Evolutionary conservation across 2,113 vertebrate genomes (phyloP), one percentile per base, ranked within the genome.

Genomic region (Dasyurus viverrinus): DNA sequence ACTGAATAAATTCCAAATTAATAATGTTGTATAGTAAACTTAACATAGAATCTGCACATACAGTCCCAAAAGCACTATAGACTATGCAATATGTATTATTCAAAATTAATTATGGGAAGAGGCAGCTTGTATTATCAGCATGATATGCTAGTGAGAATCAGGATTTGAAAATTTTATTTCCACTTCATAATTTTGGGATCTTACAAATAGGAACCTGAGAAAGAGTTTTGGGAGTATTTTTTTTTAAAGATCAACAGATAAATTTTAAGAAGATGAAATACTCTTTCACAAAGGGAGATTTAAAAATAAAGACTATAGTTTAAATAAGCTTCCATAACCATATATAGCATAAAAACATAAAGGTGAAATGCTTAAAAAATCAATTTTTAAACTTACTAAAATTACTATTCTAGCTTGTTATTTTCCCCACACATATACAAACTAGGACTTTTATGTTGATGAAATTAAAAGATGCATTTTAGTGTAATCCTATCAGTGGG

Each of bases 261-360:
- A 0, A 92, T 36, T 89, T 11, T 25, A 90, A 93, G 25, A 48
- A 1, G 11, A 90, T 68, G 53, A 36, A 90, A 89, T 11, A n/a
- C 30, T 54, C 60, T 68, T 94, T 95, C 36, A 46, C 90, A 54
- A 94, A 47, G 46, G 54, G 25, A 27, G 50, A 89, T 54, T 54
- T 92, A 93, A 94, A 94, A 92, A 53, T 92, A 89, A 50, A 9
- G 55, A 50, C 53, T 60, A 30, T n/a, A 54, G n/a, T 92, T 54
- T 52, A 48, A 95, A 36, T 26, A 95, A 91, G 53, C 19, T 89
- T 92, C 91, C 36, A 89, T 54, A 92, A 25, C 30, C 9, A 93
- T 9, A 54, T 54, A 3, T 54, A 54, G 25, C 89, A 93, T 76
- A 55, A 89, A 96, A 93, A 94, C 68, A 84, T 42, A n/a, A 91